Evolutionary conservation across 2,888 invertebrate genomes (phyloP), one percentile per base, ranked within the genome.

Genomic region (Amphipyra tragopoginis): DNA sequence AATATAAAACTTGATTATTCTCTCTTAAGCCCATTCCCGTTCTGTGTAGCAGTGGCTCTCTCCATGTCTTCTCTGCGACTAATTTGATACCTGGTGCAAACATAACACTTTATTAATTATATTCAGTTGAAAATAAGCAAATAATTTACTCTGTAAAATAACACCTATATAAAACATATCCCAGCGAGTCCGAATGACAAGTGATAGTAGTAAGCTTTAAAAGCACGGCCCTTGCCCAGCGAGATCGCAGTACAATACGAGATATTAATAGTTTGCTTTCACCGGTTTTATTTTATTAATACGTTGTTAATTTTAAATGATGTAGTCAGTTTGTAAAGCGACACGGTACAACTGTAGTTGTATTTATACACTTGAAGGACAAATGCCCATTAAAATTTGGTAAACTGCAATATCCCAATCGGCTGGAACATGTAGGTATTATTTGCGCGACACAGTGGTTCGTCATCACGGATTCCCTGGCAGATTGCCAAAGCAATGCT

Each of bases 11-110:
- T 14, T 44, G 42, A 77, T 90, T 95, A 96, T 73, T 96, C 96
- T 86, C 96, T 95, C 84, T 96, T 96, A 65, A 96, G 91, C 54
- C 96, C 96, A 81, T 96, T 96, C 63, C 96, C 95, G 78, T 96
- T 96, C 61, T 96, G 93, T 57, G 95, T 92, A 10, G 91, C 84
- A 42, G 93, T 82, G 38, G 85, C 89, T 86, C 81, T 93, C 72
- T 94, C 93, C 51, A 92, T 68, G 71, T 93, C 93, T 80, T 96
- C 96, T 59, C 96, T 94, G 78, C 96, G 91, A 73, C 89, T 93
- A 75, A 90, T 96, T 89, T 92, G 96, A 89, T 96, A 96, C 93
- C 91, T 95, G 87, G 49, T 42, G 26, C 45, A 56, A 47, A 15
- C 1, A 15, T 15, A 29, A 55, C 2, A 53, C 4, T 40, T 34